These are phyloP conservation scores for Trachythela sp. DNA, from an alignment of 64 coral and sea anemone species.

Conservation along the genomic window DNA sequence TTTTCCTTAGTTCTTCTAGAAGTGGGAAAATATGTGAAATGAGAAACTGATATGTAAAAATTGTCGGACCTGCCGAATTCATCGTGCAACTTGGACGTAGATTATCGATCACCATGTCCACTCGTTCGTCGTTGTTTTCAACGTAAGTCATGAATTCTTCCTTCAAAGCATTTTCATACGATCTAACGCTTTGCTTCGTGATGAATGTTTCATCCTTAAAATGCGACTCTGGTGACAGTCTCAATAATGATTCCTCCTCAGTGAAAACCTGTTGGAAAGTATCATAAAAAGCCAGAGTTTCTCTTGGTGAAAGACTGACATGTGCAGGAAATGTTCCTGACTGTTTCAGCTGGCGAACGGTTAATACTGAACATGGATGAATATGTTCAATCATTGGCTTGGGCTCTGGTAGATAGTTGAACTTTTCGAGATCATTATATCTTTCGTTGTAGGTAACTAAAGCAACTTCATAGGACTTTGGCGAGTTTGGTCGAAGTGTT, in stretches of 20 bases:
- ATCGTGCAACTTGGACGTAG: background rate
- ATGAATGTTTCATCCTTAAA: constrained; percentile 25
- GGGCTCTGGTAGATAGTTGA: constrained; percentile 20
- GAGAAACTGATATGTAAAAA: background rate
- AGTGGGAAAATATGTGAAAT: background rate
- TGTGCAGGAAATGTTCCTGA: constrained; percentile 36
- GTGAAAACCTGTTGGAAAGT: constrained; percentile 19
- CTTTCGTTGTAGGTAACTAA: constrained; percentile 29
- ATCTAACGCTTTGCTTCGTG: background rate
- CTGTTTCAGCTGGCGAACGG: constrained; percentile 21
- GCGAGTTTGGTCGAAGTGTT: background rate
- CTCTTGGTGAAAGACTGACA: constrained; percentile 42
- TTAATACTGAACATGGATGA: constrained; percentile 50
- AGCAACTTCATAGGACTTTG: constrained; percentile 53
- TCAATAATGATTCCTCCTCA: background rate
- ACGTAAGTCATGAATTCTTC: constrained; percentile 34
- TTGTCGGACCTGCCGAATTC: background rate
- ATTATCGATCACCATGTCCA: background rate
- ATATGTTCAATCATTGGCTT: constrained; percentile 25
- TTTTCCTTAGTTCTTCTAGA: too few species aligned
- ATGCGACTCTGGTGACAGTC: constrained; percentile 19
- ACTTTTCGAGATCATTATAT: constrained; percentile 58
- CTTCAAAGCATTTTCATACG: constrained; percentile 36
- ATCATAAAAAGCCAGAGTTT: constrained; percentile 42
- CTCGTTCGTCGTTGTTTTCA: background rate